Percentiles rank a stretch among this genome's conserved stretches.
phyloP scores from a whole-genome alignment of 2,113 vertebrate species.

The Gila orcuttii region DNA sequence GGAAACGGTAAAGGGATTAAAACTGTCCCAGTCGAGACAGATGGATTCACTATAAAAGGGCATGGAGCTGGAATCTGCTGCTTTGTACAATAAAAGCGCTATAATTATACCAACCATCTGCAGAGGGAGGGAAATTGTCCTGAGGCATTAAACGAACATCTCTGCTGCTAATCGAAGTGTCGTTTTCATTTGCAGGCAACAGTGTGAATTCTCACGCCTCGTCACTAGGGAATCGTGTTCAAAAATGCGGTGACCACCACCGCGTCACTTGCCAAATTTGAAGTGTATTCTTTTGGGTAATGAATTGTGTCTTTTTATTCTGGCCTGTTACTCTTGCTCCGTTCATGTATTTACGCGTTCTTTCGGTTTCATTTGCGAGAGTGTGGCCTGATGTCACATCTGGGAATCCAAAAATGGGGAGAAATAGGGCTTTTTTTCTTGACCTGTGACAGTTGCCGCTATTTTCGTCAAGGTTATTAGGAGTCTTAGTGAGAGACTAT shows the following conservation, averaged over 20 bases:
- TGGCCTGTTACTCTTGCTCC: neutral
- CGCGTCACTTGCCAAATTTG: constrained; percentile 24
- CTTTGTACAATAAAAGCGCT: constrained; percentile 16
- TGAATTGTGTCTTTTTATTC: constrained; percentile 41
- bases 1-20: neutral
- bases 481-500: neutral
- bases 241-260: neutral
- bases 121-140: constrained; percentile 17
- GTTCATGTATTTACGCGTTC: constrained; percentile 46
- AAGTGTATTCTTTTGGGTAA: constrained; percentile 37
- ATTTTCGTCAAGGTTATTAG: constrained; percentile 41
- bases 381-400: neutral
- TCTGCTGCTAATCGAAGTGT: constrained; percentile 38
- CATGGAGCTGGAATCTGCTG: neutral
- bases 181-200: constrained; percentile 48
- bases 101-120: constrained; percentile 43
- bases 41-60: constrained; percentile 35
- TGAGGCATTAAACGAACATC: constrained; percentile 20
- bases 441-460: neutral
- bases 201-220: constrained; percentile 10
- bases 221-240: neutral
- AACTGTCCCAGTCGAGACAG: constrained; percentile 18
- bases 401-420: neutral
- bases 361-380: constrained; percentile 45
- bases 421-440: neutral